These are phyloP conservation scores for Pagrus major DNA, from an alignment of 2,113 vertebrate genomes.

Conservation along the genomic window DNA sequence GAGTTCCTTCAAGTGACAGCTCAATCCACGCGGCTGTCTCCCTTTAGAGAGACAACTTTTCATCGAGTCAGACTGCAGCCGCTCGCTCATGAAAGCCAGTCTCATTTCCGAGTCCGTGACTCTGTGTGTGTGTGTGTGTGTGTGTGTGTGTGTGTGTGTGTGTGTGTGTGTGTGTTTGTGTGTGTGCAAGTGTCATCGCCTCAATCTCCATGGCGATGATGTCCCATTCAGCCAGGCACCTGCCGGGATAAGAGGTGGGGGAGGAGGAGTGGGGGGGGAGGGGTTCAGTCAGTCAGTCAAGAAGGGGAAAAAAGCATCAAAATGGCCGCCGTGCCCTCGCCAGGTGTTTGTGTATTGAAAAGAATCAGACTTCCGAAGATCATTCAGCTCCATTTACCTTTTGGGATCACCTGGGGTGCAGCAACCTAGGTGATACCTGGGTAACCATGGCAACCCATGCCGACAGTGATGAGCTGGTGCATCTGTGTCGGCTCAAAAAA, in stretches of 20 bases:
- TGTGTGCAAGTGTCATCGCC: constrained; percentile 26
- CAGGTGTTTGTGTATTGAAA: constrained; percentile 69
- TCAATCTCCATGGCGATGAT: constrained; percentile 69
- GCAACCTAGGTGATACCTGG: constrained; percentile 33
- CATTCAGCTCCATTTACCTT: constrained; percentile 80
- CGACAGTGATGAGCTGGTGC: constrained; percentile 15
- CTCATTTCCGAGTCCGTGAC: constrained; percentile 45
- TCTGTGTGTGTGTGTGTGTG: constrained; percentile 21
- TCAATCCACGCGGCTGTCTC: constrained; percentile 50
- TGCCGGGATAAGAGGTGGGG: constrained; percentile 67
- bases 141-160: constrained; percentile 18
- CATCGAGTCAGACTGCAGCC: constrained; percentile 36
- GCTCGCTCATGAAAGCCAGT: constrained; percentile 39
- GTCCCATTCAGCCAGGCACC: constrained; percentile 69
- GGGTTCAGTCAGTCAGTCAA: constrained; percentile 53
- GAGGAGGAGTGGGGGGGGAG: neutral
- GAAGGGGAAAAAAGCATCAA: constrained; percentile 32
- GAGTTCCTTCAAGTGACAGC: constrained; percentile 52
- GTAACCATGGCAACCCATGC: constrained; percentile 62
- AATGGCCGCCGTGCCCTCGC: constrained; percentile 42
- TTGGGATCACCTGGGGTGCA: constrained; percentile 60
- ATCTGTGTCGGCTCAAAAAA: constrained; percentile 34
- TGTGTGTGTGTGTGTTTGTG: neutral
- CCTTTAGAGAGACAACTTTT: constrained; percentile 45
- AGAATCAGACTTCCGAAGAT: constrained; percentile 62